Percentiles rank a stretch among this genome's conserved stretches.
Conservation (phyloP, 1,140 invertebrate genomes). For the Lepidurus packardi region DNA sequence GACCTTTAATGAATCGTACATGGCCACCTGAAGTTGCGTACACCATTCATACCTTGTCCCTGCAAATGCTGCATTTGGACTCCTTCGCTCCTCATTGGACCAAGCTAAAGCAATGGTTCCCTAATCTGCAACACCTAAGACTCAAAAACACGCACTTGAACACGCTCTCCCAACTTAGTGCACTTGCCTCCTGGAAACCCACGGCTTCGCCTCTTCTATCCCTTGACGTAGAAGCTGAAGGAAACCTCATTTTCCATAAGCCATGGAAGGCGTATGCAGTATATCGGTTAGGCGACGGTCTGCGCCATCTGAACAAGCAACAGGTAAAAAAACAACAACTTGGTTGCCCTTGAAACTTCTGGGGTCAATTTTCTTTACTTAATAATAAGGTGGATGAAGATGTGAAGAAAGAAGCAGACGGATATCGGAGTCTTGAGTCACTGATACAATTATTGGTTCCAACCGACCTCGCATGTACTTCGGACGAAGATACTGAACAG, state of each 20-base stretch:
- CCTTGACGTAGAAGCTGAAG: background rate
- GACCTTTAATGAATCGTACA: constrained; percentile 19
- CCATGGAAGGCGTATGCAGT: constrained; percentile 27
- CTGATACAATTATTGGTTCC: background rate
- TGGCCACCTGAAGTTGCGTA: constrained; percentile 24
- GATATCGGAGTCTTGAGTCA: background rate
- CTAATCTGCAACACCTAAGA: constrained; percentile 22
- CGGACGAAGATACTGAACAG: background rate
- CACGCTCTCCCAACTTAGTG: constrained; percentile 27
- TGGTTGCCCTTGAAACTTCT: background rate
- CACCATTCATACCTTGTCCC: constrained; percentile 23
- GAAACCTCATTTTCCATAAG: background rate
- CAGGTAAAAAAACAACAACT: background rate
- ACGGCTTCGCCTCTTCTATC: background rate
- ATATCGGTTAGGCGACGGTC: constrained; percentile 27
- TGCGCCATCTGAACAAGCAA: background rate
- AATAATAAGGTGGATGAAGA: background rate
- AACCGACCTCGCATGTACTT: background rate
- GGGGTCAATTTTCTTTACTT: background rate
- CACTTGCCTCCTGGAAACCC: constrained; percentile 22
- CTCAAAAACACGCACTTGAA: constrained; percentile 10
- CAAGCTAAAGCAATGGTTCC: constrained; percentile 7
- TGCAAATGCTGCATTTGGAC: constrained; percentile 28
- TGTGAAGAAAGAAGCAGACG: background rate
- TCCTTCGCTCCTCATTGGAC: constrained; percentile 23